Evolutionary conservation across 2,888 invertebrate genomes (phyloP).

Genomic region (Dendrolimus pini): DNA sequence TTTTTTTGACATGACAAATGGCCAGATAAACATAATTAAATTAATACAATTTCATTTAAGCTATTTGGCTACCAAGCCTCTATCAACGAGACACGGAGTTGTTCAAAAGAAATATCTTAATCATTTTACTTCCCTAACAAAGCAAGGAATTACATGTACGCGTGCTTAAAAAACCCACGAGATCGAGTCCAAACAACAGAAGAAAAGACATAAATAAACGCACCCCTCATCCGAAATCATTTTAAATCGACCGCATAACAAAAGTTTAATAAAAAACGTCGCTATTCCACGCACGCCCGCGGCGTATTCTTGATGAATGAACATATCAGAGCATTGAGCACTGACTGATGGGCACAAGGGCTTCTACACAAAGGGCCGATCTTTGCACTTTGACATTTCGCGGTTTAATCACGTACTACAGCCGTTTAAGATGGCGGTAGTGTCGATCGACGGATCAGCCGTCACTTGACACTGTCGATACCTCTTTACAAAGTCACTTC

Average conservation of each 20-base stretch:
- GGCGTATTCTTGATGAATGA: constrained; percentile 64
- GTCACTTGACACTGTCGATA: constrained; percentile 61
- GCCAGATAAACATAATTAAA: too few species aligned
- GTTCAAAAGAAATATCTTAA: too few species aligned
- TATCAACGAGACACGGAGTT: too few species aligned
- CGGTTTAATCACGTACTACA: constrained; percentile 73
- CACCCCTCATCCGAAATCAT: constrained; percentile 1
- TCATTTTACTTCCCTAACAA: too few species aligned
- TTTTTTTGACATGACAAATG: too few species aligned
- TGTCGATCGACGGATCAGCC: constrained; percentile 45
- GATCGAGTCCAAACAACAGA: neutral
- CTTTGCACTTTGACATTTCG: constrained; percentile 76
- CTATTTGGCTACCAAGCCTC: too few species aligned
- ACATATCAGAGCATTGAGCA: constrained; percentile 45
- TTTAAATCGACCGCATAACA: constrained; percentile 6
- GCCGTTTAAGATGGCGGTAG: constrained; percentile 41
- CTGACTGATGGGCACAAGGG: constrained; percentile 46
- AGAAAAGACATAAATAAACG: constrained; percentile 1
- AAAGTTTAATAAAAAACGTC: constrained; percentile 20
- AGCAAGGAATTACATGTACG: neutral
- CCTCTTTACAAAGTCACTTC: constrained; percentile 49
- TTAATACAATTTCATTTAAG: too few species aligned
- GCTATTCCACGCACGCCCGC: constrained; percentile 30
- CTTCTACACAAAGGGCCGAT: constrained; percentile 54
- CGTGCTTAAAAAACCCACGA: neutral